These are phyloP conservation scores for Podilymbus podiceps DNA, from an alignment of 2,113 vertebrate species.

Conservation along the genomic window DNA sequence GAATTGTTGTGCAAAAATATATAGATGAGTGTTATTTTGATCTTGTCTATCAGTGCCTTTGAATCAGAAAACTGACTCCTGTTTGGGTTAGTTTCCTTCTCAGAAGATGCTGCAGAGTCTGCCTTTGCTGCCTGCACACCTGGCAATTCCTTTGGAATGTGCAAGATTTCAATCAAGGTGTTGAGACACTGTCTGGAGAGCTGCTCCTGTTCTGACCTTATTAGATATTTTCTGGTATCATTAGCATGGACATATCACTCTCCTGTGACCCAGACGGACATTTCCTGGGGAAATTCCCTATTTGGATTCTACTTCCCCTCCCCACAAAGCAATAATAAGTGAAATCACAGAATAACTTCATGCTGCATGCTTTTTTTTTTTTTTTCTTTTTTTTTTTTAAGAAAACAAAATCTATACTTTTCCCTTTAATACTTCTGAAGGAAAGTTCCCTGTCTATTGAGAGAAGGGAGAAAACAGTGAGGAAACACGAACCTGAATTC, in stretches of 20 bases:
- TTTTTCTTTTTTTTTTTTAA: neutral
- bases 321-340: neutral
- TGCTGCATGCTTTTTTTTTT: neutral
- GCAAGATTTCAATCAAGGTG: neutral
- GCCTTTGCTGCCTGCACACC: neutral
- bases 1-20: neutral
- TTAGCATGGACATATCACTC: neutral
- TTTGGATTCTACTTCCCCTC: neutral
- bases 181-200: neutral
- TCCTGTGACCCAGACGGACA: neutral
- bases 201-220: constrained; percentile 16
- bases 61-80: neutral
- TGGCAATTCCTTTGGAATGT: constrained; percentile 29
- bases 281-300: neutral
- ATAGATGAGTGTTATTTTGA: neutral
- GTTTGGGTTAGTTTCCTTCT: neutral
- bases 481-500: neutral
- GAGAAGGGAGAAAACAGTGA: neutral
- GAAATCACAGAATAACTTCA: neutral
- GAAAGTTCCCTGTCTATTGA: neutral
- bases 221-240: neutral
- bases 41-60: neutral
- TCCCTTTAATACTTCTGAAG: neutral
- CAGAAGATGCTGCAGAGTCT: neutral
- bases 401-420: neutral